Evolutionary conservation across 2,797 vertebrate species (phyloP), one percentile per base, ranked within the genome.

Genomic region (Galagoides demidoff): DNA sequence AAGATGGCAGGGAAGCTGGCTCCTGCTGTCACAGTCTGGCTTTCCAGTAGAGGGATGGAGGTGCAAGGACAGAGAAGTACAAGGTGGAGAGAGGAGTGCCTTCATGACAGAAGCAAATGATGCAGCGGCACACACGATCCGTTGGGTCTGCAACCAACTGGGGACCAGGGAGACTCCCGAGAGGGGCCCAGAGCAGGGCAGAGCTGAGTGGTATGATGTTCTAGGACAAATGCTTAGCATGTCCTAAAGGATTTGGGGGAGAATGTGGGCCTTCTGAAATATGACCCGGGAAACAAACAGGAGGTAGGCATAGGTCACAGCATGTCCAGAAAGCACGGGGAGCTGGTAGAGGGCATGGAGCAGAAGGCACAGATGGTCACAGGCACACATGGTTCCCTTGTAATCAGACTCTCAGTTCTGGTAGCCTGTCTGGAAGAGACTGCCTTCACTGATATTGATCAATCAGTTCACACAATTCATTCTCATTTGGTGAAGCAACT

Each of bases 401-500:
- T 66, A 64, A 63, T 31, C 27, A 78, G 31, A 83, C 12, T 87
- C 29, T 82, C 78, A 64, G 39, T 59, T 68, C 87, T 87, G n/a
- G 68, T 59, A 66, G 64, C 23, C 39, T 88, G 25, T 85, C 71
- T 52, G 4, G 3, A 19, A 64, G 39, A 74, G 31, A 43, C 55
- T 34, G 4, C 22, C 82, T 76, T 87, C 12, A 70, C 14, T 13
- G 52, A 13, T 22, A 11, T 61, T 22, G 49, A 52, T 61, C 70
- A 78, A 81, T 68, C 66, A 27, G 10, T n/a, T 79, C 39, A 66
- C 34, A 83, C 77, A 73, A 83, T 73, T 78, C 17, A 9, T 52
- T 86, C 37, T 92, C 63, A 91, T 78, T 82, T 89, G 27, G 63
- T 63, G 25, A 91, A 83, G 27, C 11, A 61, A 31, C 55, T 74